Base-by-base conservation (phyloP, 2,888 invertebrate genomes). In the Zaprionus obscuricornis region DNA sequence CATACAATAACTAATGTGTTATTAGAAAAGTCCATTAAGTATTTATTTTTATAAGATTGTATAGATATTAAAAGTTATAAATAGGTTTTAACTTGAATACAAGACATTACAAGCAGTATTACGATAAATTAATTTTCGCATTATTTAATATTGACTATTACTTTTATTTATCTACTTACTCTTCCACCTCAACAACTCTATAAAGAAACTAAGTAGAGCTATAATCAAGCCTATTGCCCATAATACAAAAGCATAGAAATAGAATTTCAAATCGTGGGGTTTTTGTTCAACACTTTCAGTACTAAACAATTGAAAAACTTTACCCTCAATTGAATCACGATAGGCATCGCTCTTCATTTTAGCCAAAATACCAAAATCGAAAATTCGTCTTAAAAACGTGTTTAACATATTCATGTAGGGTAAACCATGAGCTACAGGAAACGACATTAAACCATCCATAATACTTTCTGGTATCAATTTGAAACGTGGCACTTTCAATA, bases 331-430 rank as follows among this genome's bases (percentile, higher is more conserved):
- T 1, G 46, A 0, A 1, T 78, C 73, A 7, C 43, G 52, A 14
- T 47, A 58, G 2, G 70, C 16, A 2, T 86, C 74, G 0, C 6
- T 10, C 2, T 6, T 26, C 22, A 78, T 55, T 31, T 84, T 82
- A 0, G 3, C 0, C 0, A 70, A 49, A 2, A 86, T 66, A 1
- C 85, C 85, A 3, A 52, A 51, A 5, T 84, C 86, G 10, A 59
- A 72, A 2, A 74, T 60, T 1, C 65, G 42, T 2, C 63, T 11
- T 1, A 86, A 14, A 17, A 58, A 83, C 1, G 5, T 4, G 40
- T 86, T 77, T 1, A 86, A 39, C 2, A 60, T 22, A 2, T 37
- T 55, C 1, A 64, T 14, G 45, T 72, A 75, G 0, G 86, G 81
- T 8, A 85, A 54, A 0, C 71, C 73, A 3, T 64, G 2, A 0